Evolutionary conservation across 2,113 vertebrate genomes (phyloP).

Genomic region (Oplegnathus fasciatus): DNA sequence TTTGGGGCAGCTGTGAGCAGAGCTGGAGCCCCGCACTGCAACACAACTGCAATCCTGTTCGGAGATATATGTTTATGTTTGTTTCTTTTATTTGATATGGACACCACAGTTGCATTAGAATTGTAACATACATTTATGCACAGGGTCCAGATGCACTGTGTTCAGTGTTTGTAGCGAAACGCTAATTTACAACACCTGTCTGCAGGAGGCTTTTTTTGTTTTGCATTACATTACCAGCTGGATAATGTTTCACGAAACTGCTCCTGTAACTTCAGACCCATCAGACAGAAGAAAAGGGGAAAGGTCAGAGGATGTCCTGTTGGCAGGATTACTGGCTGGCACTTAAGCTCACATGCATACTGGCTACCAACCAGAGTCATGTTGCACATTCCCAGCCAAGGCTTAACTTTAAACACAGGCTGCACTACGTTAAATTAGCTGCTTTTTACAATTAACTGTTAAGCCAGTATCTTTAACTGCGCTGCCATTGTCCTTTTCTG

Average conservation of each 20-base stretch:
- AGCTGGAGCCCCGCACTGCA: not conserved
- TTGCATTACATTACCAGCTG: no score
- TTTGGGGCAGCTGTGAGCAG: conserved; percentile 10
- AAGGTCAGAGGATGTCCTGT: conserved; percentile 53
- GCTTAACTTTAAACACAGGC: conserved; percentile 11
- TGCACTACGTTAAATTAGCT: no score
- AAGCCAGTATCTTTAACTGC: not conserved
- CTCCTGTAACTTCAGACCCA: conserved; percentile 36
- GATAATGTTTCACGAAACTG: conserved; percentile 36
- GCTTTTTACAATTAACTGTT: not conserved
- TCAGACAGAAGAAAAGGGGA: conserved; percentile 1
- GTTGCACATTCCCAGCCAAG: conserved; percentile 33
- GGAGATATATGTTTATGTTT: not conserved
- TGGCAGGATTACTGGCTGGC: conserved; percentile 18
- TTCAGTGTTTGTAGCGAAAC: no score
- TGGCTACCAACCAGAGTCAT: not conserved
- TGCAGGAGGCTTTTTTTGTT: no score
- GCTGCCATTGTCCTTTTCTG: not conserved
- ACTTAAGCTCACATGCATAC: conserved; percentile 5
- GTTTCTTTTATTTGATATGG: no score
- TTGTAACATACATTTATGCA: no score
- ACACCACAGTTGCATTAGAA: no score
- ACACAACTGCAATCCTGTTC: conserved; percentile 14
- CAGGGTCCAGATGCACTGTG: no score
- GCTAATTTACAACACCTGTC: no score